These are phyloP conservation scores for Scaptomyza flava DNA, from an alignment of 2,888 invertebrate genomes.

Conservation along the genomic window DNA sequence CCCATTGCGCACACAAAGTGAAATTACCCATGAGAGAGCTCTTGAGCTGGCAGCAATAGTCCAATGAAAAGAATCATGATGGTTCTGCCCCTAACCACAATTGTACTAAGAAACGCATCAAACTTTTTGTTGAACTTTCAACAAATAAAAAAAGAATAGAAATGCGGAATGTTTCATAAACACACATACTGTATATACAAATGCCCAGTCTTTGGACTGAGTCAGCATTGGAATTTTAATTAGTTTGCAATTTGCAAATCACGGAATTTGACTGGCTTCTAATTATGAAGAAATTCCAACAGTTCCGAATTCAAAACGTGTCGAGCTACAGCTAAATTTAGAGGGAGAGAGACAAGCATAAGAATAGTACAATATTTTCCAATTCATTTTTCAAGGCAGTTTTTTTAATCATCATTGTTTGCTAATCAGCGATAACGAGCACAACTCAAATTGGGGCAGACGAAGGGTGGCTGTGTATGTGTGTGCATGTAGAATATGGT, in stretches of 20 bases:
- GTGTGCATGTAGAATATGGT: neutral
- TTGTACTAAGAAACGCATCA: constrained; percentile 54
- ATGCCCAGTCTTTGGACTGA: constrained; percentile 1
- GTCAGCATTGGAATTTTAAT: constrained; percentile 59
- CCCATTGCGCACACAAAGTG: constrained; percentile 73
- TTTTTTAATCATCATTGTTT: constrained; percentile 69
- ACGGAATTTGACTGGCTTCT: constrained; percentile 67
- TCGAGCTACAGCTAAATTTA: constrained; percentile 4
- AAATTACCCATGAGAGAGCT: constrained; percentile 72
- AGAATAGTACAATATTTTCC: constrained; percentile 19
- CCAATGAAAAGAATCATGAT: constrained; percentile 3
- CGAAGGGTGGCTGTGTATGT: neutral
- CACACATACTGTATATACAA: constrained; percentile 2
- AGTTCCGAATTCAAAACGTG: constrained; percentile 57
- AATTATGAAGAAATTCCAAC: constrained; percentile 69
- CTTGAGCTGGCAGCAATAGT: constrained; percentile 33
- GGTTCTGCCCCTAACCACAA: neutral
- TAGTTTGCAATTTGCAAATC: constrained; percentile 70
- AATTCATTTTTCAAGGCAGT: constrained; percentile 33
- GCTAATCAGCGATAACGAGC: constrained; percentile 52
- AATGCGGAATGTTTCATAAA: constrained; percentile 12
- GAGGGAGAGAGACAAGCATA: neutral
- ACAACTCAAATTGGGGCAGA: neutral
- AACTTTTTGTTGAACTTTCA: constrained; percentile 45
- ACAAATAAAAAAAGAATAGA: neutral